Conservation (phyloP, 2,888 invertebrate species). For the Cataglyphis livida region DNA sequence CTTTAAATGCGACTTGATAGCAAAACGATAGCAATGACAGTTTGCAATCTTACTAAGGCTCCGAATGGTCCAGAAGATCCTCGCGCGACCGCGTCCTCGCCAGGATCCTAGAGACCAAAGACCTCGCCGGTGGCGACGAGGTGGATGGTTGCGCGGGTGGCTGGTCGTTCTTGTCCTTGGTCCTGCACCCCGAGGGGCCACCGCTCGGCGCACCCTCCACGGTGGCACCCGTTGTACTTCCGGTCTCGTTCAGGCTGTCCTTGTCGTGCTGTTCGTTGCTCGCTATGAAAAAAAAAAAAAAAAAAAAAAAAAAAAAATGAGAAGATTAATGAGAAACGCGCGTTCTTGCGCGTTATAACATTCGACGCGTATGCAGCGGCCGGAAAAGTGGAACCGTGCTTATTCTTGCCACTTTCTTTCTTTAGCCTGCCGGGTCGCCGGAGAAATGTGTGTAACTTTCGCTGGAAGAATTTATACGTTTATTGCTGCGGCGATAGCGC, state of each 20-base stretch:
- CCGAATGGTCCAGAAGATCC: conserved; percentile 84
- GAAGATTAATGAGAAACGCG: background rate
- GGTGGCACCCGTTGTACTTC: conserved; percentile 83
- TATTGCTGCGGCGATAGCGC: conserved; percentile 22
- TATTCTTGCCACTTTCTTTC: conserved; percentile 59
- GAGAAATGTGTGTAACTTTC: conserved; percentile 64
- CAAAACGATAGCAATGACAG: background rate
- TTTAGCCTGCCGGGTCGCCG: conserved; percentile 61
- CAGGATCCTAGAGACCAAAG: conserved; percentile 81
- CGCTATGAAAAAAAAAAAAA: conserved; percentile 79
- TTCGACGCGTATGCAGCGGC: conserved; percentile 10
- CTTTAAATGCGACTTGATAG: too few species aligned
- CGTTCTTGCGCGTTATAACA: background rate
- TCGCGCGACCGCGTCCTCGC: conserved; percentile 80
- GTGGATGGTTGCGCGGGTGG: conserved; percentile 50
- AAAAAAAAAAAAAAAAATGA: background rate
- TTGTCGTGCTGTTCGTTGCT: conserved; percentile 86
- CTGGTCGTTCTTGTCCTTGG: conserved; percentile 61
- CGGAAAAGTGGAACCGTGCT: conserved; percentile 39
- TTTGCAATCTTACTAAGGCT: conserved; percentile 84
- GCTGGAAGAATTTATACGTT: conserved; percentile 63
- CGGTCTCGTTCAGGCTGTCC: conserved; percentile 86
- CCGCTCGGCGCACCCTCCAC: conserved; percentile 81
- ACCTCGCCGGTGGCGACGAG: conserved; percentile 78
- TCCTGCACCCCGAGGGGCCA: conserved; percentile 76